Percentiles rank a stretch among this genome's conserved stretches.
Conservation (phyloP, 2,888 invertebrate genomes). For the Tetheella fluctuosa region DNA sequence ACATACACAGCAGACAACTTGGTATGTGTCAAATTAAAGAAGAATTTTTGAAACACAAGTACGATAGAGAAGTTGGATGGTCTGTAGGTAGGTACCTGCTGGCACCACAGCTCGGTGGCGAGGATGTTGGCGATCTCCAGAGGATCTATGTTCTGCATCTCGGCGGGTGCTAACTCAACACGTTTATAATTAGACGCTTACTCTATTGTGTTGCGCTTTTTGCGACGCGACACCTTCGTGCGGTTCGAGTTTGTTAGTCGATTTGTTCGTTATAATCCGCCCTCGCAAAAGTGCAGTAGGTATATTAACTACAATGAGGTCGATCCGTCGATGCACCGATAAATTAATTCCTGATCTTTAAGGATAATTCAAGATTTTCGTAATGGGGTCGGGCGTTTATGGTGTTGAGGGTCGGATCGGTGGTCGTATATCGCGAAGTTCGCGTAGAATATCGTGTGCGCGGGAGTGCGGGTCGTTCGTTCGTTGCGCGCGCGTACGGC, state of each 20-base stretch:
- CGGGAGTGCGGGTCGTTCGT: conserved; percentile 84
- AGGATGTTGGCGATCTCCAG: conserved; percentile 93
- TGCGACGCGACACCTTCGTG: conserved; percentile 82
- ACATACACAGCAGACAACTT: not conserved
- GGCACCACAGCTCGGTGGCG: conserved; percentile 92
- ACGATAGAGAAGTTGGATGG: conserved; percentile 17
- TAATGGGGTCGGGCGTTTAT: conserved; percentile 32
- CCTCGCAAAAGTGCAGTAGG: conserved; percentile 71
- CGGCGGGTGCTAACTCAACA: conserved; percentile 68
- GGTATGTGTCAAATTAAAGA: not conserved
- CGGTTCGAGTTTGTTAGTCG: conserved; percentile 82
- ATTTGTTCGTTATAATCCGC: conserved; percentile 82
- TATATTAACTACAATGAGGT: conserved; percentile 53
- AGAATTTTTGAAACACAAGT: not conserved
- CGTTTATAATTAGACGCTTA: conserved; percentile 83
- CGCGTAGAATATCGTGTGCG: conserved; percentile 68
- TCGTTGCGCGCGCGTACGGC: conserved; percentile 83
- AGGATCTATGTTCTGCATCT: conserved; percentile 88
- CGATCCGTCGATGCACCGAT: conserved; percentile 56
- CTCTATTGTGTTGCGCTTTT: conserved; percentile 84
- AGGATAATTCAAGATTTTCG: conserved; percentile 18
- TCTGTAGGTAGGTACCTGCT: conserved; percentile 85
- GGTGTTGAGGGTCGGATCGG: conserved; percentile 59
- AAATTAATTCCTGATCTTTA: conserved; percentile 5
- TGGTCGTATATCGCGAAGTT: conserved; percentile 62